These are phyloP conservation scores for Cervus canadensis DNA, from an alignment of 2,113 vertebrate genomes.

Conservation along the genomic window DNA sequence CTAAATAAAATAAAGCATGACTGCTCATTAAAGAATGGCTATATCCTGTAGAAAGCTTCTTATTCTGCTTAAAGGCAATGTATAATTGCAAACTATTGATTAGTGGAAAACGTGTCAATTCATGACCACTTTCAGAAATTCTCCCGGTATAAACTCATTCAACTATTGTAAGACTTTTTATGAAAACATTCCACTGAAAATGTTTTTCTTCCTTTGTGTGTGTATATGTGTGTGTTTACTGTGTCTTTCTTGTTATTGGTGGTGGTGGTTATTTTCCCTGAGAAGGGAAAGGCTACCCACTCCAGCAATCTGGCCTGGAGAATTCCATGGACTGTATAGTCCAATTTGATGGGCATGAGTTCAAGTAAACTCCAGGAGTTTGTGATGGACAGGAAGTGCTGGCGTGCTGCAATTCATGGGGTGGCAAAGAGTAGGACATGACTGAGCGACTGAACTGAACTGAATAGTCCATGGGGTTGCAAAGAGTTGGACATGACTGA, in stretches of 20 bases:
- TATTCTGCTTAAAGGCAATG: background rate
- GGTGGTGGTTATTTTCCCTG: background rate
- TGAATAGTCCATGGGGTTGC: background rate
- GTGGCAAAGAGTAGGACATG: too few relatives aligned
- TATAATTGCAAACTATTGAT: background rate
- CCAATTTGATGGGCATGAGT: too few relatives aligned
- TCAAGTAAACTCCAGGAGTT: too few relatives aligned
- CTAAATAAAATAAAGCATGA: background rate
- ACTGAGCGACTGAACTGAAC: background rate
- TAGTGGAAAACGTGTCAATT: background rate
- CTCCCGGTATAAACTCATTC: background rate
- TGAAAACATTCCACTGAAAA: background rate
- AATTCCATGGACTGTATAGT: background rate
- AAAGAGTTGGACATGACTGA: background rate
- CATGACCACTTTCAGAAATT: background rate
- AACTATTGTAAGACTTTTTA: background rate
- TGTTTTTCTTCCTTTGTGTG: background rate
- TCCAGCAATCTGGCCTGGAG: background rate
- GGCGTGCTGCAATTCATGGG: too few relatives aligned
- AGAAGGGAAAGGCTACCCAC: background rate
- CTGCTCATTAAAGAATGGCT: background rate
- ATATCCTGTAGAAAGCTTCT: background rate
- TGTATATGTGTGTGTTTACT: background rate
- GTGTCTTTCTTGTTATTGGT: background rate
- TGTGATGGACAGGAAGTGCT: too few relatives aligned